Conservation (phyloP, 1,140 invertebrate genomes). For the Holcopasites calliopsidis region DNA sequence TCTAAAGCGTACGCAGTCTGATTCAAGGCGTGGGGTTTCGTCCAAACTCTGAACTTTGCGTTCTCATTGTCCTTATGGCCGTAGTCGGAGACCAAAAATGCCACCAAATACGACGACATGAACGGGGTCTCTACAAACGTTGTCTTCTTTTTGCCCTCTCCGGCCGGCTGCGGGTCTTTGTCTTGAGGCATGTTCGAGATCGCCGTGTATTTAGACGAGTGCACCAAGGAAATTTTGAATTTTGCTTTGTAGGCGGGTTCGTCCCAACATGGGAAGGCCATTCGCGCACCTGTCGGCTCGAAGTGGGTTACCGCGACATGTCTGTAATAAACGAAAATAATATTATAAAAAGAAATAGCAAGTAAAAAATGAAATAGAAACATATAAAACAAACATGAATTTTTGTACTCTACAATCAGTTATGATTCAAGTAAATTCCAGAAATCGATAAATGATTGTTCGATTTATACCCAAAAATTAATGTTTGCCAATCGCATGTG, state of each 20-base stretch:
- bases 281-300: constrained; percentile 84
- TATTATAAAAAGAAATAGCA: too few relatives aligned
- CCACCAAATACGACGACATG: constrained; percentile 90
- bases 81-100: constrained; percentile 87
- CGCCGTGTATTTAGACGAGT: constrained; percentile 65
- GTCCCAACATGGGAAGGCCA: constrained; percentile 88
- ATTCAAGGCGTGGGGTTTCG: constrained; percentile 80
- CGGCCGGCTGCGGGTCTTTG: background rate
- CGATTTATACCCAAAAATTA: too few relatives aligned
- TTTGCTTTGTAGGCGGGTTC: constrained; percentile 83
- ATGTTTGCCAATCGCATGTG: too few relatives aligned
- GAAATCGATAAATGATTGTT: too few relatives aligned
- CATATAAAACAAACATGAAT: too few relatives aligned
- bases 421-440: too few relatives aligned
- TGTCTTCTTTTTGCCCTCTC: background rate
- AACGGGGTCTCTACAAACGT: constrained; percentile 52
- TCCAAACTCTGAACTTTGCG: constrained; percentile 71
- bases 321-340: constrained; percentile 40
- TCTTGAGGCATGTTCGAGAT: constrained; percentile 78
- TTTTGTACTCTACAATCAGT: too few relatives aligned
- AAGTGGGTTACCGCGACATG: constrained; percentile 84
- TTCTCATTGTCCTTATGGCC: constrained; percentile 75
- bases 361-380: too few relatives aligned
- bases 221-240: constrained; percentile 80
- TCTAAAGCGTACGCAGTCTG: constrained; percentile 77